These are phyloP conservation scores for Falco naumanni DNA, from an alignment of 2,797 vertebrate genomes.

Conservation along the genomic window DNA sequence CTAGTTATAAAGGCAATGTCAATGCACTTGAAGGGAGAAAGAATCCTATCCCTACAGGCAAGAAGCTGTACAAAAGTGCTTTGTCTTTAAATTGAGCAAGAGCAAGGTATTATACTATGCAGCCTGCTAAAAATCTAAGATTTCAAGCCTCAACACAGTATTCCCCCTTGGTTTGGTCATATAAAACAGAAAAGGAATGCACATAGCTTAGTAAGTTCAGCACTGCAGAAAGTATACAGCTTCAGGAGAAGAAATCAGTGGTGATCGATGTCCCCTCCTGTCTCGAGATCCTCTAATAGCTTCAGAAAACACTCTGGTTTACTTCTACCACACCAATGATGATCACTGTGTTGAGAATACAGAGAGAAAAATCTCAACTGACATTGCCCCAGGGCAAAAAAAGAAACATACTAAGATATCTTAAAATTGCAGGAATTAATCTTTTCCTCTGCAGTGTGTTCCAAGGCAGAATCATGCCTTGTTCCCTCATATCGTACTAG, in stretches of 20 bases:
- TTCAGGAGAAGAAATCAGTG: background rate
- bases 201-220: background rate
- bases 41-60: background rate
- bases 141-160: background rate
- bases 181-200: background rate
- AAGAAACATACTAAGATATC: background rate
- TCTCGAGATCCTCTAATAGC: background rate
- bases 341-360: background rate
- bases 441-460: background rate
- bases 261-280: background rate
- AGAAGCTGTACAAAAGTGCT: background rate
- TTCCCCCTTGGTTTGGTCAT: background rate
- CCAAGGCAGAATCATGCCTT: background rate
- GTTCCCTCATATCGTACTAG: background rate
- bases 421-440: background rate
- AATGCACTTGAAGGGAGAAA: background rate
- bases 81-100: slow-evolving; percentile 1
- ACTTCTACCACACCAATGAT: background rate
- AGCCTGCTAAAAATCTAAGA: background rate
- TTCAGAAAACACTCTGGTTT: slow-evolving; percentile 14
- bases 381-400: background rate
- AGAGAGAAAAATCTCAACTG: background rate
- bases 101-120: slow-evolving; percentile 14
- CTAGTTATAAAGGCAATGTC: background rate
- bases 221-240: background rate